Percentiles rank a stretch among this genome's conserved stretches.
Evolutionary conservation across 2,888 invertebrate genomes (phyloP).

Genomic region (Meghimatium bilineatum): DNA sequence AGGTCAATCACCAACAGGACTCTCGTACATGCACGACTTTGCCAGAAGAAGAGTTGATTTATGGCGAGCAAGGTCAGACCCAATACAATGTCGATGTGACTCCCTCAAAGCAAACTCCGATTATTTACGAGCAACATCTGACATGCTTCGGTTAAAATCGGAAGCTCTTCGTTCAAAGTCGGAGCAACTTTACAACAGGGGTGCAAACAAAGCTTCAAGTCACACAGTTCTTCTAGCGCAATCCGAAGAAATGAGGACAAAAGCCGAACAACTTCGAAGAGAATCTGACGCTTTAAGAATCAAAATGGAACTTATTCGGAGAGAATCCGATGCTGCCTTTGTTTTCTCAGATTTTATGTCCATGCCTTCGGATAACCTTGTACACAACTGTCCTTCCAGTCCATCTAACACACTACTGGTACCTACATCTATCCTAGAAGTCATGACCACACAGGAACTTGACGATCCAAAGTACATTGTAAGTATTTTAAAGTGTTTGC

Average conservation of each 20-base stretch:
- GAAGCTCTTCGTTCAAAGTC: constrained; percentile 40
- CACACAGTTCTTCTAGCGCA: not conserved
- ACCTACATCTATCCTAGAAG: constrained; percentile 28
- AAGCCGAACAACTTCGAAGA: constrained; percentile 38
- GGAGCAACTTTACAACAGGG: constrained; percentile 27
- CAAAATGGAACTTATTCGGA: constrained; percentile 21
- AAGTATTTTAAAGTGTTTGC: not conserved
- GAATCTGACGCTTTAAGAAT: constrained; percentile 43
- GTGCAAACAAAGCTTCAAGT: not conserved
- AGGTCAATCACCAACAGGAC: constrained; percentile 45
- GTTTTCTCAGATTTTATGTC: constrained; percentile 15
- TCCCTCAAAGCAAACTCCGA: constrained; percentile 44
- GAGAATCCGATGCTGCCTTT: constrained; percentile 27
- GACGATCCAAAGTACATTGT: not conserved
- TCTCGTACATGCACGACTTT: constrained; percentile 31
- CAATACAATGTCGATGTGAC: constrained; percentile 42
- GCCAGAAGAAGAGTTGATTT: constrained; percentile 18
- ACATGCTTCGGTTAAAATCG: constrained; percentile 45
- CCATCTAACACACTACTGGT: constrained; percentile 17
- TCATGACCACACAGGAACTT: not conserved
- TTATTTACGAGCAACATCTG: constrained; percentile 45
- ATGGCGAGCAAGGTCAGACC: constrained; percentile 39
- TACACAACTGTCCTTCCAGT: not conserved
- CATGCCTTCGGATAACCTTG: not conserved
- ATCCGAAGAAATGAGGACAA: constrained; percentile 33